Percentiles rank a stretch among this genome's conserved stretches.
Evolutionary conservation across 2,113 vertebrate genomes (phyloP).

Genomic region (Coracopsis vasa): DNA sequence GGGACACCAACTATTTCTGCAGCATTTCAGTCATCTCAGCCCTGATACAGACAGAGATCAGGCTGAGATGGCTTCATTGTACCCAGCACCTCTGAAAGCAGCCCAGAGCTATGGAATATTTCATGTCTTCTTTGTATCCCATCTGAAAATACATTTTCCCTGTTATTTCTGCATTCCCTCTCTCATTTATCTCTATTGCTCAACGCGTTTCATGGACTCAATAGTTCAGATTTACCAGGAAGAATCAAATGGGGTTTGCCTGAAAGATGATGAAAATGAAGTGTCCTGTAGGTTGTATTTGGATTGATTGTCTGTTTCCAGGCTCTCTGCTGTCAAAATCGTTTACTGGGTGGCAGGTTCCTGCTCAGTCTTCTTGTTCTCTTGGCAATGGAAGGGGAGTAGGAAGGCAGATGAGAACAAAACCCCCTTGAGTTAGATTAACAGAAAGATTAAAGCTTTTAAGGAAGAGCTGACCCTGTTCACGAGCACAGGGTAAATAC

Average conservation of each 20-base stretch:
- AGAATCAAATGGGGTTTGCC: not conserved
- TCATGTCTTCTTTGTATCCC: not conserved
- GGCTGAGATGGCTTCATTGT: not conserved
- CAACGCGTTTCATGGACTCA: not conserved
- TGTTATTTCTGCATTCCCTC: not conserved
- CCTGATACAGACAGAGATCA: not conserved
- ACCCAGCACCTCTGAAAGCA: not conserved
- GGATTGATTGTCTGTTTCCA: not conserved
- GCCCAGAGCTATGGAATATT: not conserved
- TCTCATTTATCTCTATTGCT: not conserved
- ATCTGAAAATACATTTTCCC: not conserved
- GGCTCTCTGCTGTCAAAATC: not conserved
- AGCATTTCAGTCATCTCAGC: not conserved
- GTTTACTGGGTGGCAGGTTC: not conserved
- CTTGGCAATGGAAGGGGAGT: not conserved
- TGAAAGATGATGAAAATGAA: not conserved
- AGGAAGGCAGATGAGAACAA: not conserved
- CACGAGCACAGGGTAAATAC: accelerated
- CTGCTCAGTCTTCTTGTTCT: not conserved
- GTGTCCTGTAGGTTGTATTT: not conserved
- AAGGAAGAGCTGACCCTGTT: not conserved
- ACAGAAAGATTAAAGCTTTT: not conserved
- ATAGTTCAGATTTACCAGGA: not conserved
- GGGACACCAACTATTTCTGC: not conserved
- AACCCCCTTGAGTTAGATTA: not conserved